These are phyloP conservation scores for Achlya flavicornis DNA, from an alignment of 2,888 invertebrate genomes.

Conservation along the genomic window DNA sequence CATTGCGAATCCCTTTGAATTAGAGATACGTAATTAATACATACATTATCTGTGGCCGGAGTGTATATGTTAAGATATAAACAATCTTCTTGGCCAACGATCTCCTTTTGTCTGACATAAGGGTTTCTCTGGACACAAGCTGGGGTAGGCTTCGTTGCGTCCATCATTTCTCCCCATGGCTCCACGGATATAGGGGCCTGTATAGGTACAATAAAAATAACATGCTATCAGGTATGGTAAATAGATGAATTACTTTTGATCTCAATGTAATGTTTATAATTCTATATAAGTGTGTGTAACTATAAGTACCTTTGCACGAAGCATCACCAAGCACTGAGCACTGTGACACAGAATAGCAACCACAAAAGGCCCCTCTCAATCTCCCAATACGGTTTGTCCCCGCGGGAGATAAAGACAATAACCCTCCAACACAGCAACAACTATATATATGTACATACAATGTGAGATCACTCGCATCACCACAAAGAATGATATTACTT, in stretches of 20 bases:
- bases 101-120: slow-evolving; percentile 84
- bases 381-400: too few species aligned
- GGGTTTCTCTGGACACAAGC: slow-evolving; percentile 91
- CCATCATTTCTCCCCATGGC: slow-evolving; percentile 85
- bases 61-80: slow-evolving; percentile 89
- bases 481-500: too few species aligned
- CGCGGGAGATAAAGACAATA: too few species aligned
- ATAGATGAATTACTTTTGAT: background rate
- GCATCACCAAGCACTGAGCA: too few species aligned
- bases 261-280: background rate
- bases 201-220: slow-evolving; percentile 17
- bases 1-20: slow-evolving; percentile 4
- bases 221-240: background rate
- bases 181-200: slow-evolving; percentile 86
- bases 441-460: too few species aligned
- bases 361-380: too few species aligned
- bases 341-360: too few species aligned
- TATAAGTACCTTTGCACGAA: too few species aligned
- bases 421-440: too few species aligned
- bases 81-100: slow-evolving; percentile 92
- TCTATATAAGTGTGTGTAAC: background rate
- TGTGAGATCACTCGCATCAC: too few species aligned
- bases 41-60: slow-evolving; percentile 67
- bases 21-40: slow-evolving; percentile 18
- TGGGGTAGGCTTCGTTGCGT: slow-evolving; percentile 86